Base-by-base conservation (phyloP, 1,140 invertebrate species). In the Neocloeon triangulifer region DNA sequence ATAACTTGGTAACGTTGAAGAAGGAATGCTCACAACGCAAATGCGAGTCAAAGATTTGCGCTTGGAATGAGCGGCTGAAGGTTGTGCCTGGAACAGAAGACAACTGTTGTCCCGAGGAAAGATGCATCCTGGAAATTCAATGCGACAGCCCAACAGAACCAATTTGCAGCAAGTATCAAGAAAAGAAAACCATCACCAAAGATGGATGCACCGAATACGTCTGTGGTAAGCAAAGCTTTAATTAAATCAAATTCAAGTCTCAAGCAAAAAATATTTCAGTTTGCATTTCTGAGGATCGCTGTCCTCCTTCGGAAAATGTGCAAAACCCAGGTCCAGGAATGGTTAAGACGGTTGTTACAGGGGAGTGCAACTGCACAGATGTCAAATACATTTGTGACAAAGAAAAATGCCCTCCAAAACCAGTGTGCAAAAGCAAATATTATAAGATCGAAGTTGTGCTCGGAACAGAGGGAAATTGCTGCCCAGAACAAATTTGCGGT, bases 81-180 rank as follows among this genome's bases (percentile, higher is more conserved):
- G 45, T 58, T 8, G 37, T 68, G 1, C 49, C 61, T 12, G 58
- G 51, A 17, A 61, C 64, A 3, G 51, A 58, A 7, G 44, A 51
- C 3, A 59, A 65, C 22, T 81, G 77, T 49, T 81, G 77, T 41
- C 56, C n/a, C n/a, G n/a, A n/a, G n/a, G n/a, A n/a, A n/a, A n/a
- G n/a, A n/a, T n/a, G n/a, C n/a, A n/a, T n/a, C n/a, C n/a, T n/a
- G n/a, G n/a, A n/a, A n/a, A n/a, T n/a, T n/a, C n/a, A n/a, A n/a
- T n/a, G n/a, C n/a, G n/a, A n/a, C n/a, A n/a, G n/a, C n/a, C n/a
- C n/a, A n/a, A n/a, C n/a, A n/a, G n/a, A n/a, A n/a, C n/a, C n/a
- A n/a, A n/a, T n/a, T n/a, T n/a, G n/a, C n/a, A n/a, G n/a, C n/a
- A n/a, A n/a, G n/a, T n/a, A n/a, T n/a, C n/a, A n/a, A n/a, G n/a